phyloP scores from a whole-genome alignment of 64 coral and sea anemone species.

The Astreopora myriophthalma region DNA sequence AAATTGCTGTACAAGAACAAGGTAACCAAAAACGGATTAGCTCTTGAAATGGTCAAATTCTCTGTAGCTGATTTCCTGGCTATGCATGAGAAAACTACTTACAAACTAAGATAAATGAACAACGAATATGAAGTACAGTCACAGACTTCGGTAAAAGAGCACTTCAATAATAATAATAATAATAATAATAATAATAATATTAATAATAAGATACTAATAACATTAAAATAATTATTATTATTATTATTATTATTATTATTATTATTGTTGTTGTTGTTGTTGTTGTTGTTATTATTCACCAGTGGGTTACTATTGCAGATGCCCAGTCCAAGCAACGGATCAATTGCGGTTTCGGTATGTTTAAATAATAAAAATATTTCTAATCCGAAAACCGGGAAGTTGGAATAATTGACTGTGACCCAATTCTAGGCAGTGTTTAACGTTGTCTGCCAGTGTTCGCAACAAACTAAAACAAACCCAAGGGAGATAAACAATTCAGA shows the following conservation, averaged over 20 bases:
- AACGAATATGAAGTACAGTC: no score
- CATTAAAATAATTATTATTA: no score
- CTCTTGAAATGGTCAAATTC: background rate
- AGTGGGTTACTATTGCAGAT: background rate
- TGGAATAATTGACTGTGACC: conserved; percentile 26
- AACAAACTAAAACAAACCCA: background rate
- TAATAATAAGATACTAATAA: no score
- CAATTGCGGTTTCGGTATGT: conserved; percentile 18
- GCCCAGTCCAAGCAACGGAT: background rate
- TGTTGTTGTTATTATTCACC: no score
- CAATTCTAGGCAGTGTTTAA: background rate
- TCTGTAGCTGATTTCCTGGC: background rate
- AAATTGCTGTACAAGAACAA: background rate
- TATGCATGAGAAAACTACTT: no score
- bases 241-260: no score
- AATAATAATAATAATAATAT: no score
- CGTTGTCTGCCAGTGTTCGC: background rate
- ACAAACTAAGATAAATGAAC: no score
- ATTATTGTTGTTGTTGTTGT: no score
- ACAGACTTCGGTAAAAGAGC: no score
- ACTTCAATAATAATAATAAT: background rate
- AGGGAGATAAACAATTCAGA: background rate
- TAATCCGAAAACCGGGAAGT: conserved; percentile 8
- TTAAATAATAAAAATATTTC: conserved; percentile 11
- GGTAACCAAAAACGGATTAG: background rate